Evolutionary conservation across 1,140 invertebrate genomes (phyloP).

Genomic region (Ectropis grisescens): DNA sequence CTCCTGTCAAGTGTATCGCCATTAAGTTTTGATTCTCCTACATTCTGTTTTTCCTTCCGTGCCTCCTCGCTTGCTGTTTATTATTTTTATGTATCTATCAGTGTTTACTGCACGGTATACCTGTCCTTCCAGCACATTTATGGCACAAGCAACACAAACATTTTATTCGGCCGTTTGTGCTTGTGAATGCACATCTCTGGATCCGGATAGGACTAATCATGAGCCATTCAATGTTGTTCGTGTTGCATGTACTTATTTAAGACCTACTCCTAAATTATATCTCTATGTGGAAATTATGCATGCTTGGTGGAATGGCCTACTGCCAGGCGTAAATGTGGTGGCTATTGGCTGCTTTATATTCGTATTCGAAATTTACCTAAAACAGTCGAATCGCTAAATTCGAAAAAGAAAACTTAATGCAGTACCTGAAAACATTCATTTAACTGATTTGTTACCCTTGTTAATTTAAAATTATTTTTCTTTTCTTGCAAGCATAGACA

Average conservation of each 20-base stretch:
- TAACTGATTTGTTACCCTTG: too few relatives aligned
- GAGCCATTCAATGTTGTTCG: slow-evolving; percentile 63
- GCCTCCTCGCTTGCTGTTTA: slow-evolving; percentile 54
- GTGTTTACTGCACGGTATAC: slow-evolving; percentile 62
- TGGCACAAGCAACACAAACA: slow-evolving; percentile 43
- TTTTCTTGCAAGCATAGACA: too few relatives aligned
- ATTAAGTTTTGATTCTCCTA: slow-evolving; percentile 47
- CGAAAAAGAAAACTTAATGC: too few relatives aligned
- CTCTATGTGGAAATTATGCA: slow-evolving; percentile 55
- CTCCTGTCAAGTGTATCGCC: slow-evolving; percentile 47
- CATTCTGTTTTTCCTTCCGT: too few relatives aligned
- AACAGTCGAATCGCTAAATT: slow-evolving; percentile 8
- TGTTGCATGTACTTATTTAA: slow-evolving; percentile 60
- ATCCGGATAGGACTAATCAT: slow-evolving; percentile 46
- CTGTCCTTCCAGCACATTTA: slow-evolving; percentile 57
- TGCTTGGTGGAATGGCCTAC: slow-evolving; percentile 57
- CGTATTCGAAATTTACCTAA: slow-evolving; percentile 15
- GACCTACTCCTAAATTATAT: slow-evolving; percentile 36
- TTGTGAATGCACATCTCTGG: slow-evolving; percentile 54
- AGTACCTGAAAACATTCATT: too few relatives aligned
- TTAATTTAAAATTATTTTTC: too few relatives aligned
- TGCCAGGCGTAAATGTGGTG: slow-evolving; percentile 45
- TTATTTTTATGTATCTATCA: slow-evolving; percentile 48
- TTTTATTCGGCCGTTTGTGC: slow-evolving; percentile 51
- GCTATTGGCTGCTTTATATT: slow-evolving; percentile 52